phyloP scores from a whole-genome alignment of 2,113 vertebrate genomes.

The Chlamydotis undulata region DNA sequence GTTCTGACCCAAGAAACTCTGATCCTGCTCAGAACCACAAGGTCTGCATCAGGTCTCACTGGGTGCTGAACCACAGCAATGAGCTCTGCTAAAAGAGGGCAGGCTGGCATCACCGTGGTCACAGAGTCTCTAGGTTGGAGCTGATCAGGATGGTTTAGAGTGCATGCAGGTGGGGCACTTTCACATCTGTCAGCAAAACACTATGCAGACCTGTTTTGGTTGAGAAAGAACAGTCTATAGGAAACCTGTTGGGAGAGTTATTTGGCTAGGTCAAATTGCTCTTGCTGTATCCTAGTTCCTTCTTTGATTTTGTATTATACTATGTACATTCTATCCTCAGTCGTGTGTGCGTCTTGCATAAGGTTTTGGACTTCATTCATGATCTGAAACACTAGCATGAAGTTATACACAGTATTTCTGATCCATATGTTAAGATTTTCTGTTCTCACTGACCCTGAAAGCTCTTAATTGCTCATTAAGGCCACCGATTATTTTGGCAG shows the following conservation, averaged over 20 bases:
- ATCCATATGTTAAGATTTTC: neutral
- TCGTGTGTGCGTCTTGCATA: neutral
- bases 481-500: neutral
- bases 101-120: neutral
- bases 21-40: neutral
- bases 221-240: neutral
- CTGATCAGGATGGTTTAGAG: neutral
- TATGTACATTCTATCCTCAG: fast-evolving
- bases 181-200: fast-evolving
- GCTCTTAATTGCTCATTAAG: constrained; percentile 2
- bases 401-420: neutral
- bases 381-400: neutral
- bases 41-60: fast-evolving
- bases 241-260: neutral
- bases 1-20: neutral
- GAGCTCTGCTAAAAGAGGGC: neutral
- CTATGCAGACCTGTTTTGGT: neutral
- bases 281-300: neutral
- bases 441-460: neutral
- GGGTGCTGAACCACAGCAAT: fast-evolving
- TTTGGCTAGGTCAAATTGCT: neutral
- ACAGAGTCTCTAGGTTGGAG: neutral
- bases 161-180: neutral
- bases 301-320: neutral
- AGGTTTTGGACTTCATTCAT: neutral